phyloP scores from a whole-genome alignment of 2,888 invertebrate genomes.

The Lepidocyrtoides sp. region DNA sequence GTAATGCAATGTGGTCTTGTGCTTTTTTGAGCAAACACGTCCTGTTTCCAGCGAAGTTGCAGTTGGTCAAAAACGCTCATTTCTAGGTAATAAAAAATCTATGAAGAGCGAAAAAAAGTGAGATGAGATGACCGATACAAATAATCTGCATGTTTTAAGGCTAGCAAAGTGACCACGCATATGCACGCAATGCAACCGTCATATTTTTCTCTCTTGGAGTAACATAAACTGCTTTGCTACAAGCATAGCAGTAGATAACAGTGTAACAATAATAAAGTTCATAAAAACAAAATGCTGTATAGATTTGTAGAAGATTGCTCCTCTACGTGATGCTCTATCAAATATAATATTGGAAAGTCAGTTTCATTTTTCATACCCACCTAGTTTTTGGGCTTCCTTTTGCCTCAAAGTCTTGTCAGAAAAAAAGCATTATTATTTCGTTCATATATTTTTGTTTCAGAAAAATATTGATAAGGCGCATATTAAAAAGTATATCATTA shows the following conservation, averaged over 20 bases:
- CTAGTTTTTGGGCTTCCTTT: neutral
- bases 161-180: neutral
- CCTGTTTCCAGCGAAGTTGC: neutral
- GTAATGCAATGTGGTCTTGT: conserved; percentile 7
- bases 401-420: neutral
- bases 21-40: neutral
- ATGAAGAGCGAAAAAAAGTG: conserved; percentile 46
- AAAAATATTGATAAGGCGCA: conserved; percentile 31
- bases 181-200: conserved; percentile 16
- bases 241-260: neutral
- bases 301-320: neutral
- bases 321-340: neutral
- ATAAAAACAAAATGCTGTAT: neutral
- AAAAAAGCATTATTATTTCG: neutral
- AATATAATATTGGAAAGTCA: conserved; percentile 46
- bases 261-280: neutral
- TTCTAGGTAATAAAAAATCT: conserved; percentile 51
- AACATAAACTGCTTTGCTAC: neutral
- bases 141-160: conserved; percentile 67
- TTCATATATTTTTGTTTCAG: neutral
- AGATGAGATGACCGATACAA: conserved; percentile 72
- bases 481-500: conserved; percentile 21
- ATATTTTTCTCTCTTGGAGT: neutral
- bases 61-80: conserved; percentile 21
- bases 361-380: neutral